Evolutionary conservation across 2,888 invertebrate genomes (phyloP).

Genomic region (Neoascia interrupta): DNA sequence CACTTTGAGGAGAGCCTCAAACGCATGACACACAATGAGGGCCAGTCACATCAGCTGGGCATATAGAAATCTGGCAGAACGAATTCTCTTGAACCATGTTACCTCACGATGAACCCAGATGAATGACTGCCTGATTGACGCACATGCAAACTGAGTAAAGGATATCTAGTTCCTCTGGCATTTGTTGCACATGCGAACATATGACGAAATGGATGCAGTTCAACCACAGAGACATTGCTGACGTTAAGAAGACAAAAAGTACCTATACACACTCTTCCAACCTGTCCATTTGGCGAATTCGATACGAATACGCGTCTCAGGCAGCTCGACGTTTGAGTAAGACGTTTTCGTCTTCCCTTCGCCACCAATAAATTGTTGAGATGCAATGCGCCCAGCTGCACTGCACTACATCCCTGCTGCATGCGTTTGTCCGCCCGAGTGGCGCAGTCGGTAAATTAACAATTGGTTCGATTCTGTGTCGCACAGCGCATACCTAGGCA

Average conservation of each 20-base stretch:
- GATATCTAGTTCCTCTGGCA: no score
- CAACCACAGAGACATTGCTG: conserved; percentile 28
- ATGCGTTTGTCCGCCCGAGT: conserved; percentile 19
- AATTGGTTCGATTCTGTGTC: conserved; percentile 48
- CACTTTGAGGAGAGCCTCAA: no score
- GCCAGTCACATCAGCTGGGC: conserved; percentile 12
- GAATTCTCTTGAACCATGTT: conserved; percentile 5
- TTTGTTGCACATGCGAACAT: conserved; percentile 17
- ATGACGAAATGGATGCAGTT: conserved; percentile 22
- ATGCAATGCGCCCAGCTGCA: conserved; percentile 20
- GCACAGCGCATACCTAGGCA: conserved; percentile 1
- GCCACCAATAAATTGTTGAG: no score
- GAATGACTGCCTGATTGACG: conserved; percentile 27
- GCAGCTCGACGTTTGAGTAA: conserved; percentile 18
- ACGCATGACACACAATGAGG: no score
- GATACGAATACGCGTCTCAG: conserved; percentile 11
- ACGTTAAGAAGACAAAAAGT: conserved; percentile 25
- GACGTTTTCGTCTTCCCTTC: conserved; percentile 20
- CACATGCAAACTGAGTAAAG: no score
- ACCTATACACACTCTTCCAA: conserved; percentile 21
- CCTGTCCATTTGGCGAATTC: conserved; percentile 44
- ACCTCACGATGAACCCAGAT: conserved; percentile 8
- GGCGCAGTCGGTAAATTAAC: conserved; percentile 35
- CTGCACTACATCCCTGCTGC: conserved; percentile 27
- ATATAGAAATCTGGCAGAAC: conserved; percentile 3